Evolutionary conservation across 2,113 vertebrate genomes (phyloP), one percentile per base, ranked within the genome.

Genomic region (Tachysurus fulvidraco): DNA sequence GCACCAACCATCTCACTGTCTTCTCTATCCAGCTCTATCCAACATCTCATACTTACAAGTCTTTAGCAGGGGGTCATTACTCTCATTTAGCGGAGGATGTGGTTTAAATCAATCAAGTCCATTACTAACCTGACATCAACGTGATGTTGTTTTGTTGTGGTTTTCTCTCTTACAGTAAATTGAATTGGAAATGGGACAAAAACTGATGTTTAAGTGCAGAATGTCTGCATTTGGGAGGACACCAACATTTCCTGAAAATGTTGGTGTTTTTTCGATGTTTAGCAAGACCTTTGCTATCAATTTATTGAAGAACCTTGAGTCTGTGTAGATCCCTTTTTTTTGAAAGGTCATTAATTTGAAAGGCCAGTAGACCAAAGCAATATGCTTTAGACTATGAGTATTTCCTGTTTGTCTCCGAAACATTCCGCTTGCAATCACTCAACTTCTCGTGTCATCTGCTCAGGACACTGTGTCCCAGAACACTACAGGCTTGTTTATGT

Each of bases 401-500:
- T 23, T 59, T 74, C 36, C 19, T 10, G 36, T 59, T 46, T 46
- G 76, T 13, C 36, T 36, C 8, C 21, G 59, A 57, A 57, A 59
- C 23, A 60, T 74, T 76, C 50, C 69, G 59, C 21, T 74, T 60
- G 54, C 50, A 4, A 71, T 71, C 82, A 62, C 55, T 76, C 54
- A 30, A 21, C 36, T 77, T 46, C n/a, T 64, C 28, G 2, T 73
- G 64, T 71, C 55, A 36, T 21, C 67, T 50, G 30, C 44, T 52
- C 28, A 80, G 28, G 50, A 54, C 17, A 80, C 44, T 78, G 62
- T 78, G 74, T 54, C 28, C 59, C 59, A 67, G 30, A 67, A 54
- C 10, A 17, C 74, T 85, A 64, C 17, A 64, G 74, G 23, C 46
- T 67, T 86, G 59, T 86, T 79, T 86, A 52, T 78, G 17, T 5